phyloP scores from a whole-genome alignment of 2,888 invertebrate species.

The Rhaphigaster nebulosa region DNA sequence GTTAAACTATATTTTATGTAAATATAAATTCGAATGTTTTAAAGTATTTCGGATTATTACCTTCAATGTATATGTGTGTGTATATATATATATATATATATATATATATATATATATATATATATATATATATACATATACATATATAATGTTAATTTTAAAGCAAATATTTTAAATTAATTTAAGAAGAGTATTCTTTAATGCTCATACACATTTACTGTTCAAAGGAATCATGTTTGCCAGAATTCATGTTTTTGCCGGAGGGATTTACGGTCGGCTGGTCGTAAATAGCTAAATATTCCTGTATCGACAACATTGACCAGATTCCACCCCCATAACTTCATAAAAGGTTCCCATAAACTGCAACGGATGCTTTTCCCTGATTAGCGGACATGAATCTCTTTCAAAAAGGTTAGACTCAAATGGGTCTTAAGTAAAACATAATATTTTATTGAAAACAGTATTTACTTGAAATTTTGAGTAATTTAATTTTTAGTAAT shows the following conservation, averaged over 20 bases:
- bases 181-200: background rate
- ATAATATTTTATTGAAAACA: too few species aligned
- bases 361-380: background rate
- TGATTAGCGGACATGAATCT: background rate
- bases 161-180: background rate
- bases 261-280: background rate
- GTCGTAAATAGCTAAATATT: background rate
- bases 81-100: too few species aligned
- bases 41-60: too few species aligned
- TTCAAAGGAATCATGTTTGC: background rate
- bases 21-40: too few species aligned
- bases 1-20: too few species aligned
- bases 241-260: background rate
- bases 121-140: too few species aligned
- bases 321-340: background rate
- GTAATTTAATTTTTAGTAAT: too few species aligned
- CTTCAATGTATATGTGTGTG: too few species aligned
- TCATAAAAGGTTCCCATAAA: background rate
- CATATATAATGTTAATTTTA: background rate
- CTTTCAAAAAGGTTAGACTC: background rate
- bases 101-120: too few species aligned
- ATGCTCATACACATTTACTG: background rate
- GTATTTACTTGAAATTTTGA: too few species aligned
- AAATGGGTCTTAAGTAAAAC: background rate
- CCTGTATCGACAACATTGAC: slow-evolving; percentile 1